Evolutionary conservation across 2,888 invertebrate species (phyloP).

Genomic region (Campoplex capitator): DNA sequence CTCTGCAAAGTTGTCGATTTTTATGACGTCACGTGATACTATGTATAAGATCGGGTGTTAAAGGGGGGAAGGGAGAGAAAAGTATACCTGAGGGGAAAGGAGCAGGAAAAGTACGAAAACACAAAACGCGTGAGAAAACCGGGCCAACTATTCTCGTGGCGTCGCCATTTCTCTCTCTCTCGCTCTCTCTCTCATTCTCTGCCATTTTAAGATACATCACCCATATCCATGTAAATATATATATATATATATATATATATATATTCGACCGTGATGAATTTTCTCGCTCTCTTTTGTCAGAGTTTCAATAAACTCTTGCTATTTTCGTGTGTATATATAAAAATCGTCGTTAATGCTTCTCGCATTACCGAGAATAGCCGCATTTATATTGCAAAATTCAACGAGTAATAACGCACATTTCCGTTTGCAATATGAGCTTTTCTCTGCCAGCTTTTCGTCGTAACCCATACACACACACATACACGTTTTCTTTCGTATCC

Average conservation of each 20-base stretch:
- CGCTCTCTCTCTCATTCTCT: neutral
- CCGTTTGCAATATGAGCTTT: conserved; percentile 31
- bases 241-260: no score
- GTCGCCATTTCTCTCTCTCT: conserved; percentile 48
- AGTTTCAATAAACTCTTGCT: conserved; percentile 54
- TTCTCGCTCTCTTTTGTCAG: conserved; percentile 50
- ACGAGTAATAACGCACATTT: conserved; percentile 44
- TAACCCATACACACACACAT: neutral
- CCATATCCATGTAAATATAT: no score
- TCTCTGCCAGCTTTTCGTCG: conserved; percentile 46
- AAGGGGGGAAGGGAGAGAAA: neutral
- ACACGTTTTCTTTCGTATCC: neutral
- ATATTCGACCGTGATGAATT: conserved; percentile 31
- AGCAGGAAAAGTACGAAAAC: conserved; percentile 18
- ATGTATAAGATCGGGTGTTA: neutral
- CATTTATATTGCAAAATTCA: conserved; percentile 53
- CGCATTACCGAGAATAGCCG: conserved; percentile 55
- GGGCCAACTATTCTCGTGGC: conserved; percentile 67
- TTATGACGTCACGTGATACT: conserved; percentile 22
- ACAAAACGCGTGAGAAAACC: conserved; percentile 59
- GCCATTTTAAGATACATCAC: no score
- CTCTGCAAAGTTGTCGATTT: conserved; percentile 27
- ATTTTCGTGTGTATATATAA: conserved; percentile 36
- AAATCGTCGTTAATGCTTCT: conserved; percentile 43
- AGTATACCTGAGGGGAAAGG: neutral